These are phyloP conservation scores for Ostrea edulis DNA, from an alignment of 1,140 invertebrate genomes.

Conservation along the genomic window DNA sequence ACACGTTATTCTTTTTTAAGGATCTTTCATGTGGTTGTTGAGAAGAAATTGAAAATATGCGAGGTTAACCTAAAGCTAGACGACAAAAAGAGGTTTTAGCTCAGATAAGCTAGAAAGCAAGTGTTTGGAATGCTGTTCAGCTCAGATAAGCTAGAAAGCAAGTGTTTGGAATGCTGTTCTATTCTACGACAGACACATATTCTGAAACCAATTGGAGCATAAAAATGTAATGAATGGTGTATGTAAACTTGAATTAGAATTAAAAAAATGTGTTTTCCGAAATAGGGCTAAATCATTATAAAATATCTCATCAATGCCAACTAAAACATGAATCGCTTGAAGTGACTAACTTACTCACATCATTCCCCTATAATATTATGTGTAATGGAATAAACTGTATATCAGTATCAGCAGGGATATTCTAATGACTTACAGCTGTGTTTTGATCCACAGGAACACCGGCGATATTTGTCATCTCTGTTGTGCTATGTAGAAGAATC, in stretches of 20 bases:
- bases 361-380: neutral
- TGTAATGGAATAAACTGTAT: neutral
- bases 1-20: too few species aligned
- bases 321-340: neutral
- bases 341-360: neutral
- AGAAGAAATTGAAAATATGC: too few species aligned
- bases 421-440: neutral
- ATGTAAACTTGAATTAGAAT: neutral
- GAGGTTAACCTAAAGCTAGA: too few species aligned
- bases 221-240: neutral
- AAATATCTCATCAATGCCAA: neutral
- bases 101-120: too few species aligned
- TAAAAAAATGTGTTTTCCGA: neutral
- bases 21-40: too few species aligned
- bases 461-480: neutral
- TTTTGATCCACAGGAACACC: neutral
- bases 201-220: neutral
- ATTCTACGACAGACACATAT: too few species aligned
- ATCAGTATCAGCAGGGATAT: neutral
- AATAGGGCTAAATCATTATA: neutral
- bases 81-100: too few species aligned
- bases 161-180: too few species aligned
- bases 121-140: too few species aligned
- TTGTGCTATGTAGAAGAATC: neutral
- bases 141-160: too few species aligned